Percentiles rank a stretch among this genome's conserved stretches.
Conservation (phyloP, 2,888 invertebrate genomes). For the Rhaphigaster nebulosa region DNA sequence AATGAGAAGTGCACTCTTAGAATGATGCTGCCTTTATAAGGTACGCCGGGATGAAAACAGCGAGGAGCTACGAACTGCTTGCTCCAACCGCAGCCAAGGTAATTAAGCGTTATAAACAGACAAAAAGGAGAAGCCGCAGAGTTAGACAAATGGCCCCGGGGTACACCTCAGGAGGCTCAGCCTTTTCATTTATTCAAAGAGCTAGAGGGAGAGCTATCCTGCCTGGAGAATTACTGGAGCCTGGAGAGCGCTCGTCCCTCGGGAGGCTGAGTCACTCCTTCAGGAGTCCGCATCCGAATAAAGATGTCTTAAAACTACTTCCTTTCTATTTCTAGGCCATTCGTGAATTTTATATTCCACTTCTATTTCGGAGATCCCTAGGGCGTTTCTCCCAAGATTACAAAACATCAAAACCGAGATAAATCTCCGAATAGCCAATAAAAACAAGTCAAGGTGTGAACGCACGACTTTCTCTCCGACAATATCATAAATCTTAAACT, state of each 20-base stretch:
- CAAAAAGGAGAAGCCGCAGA: constrained; percentile 32
- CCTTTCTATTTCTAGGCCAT: neutral
- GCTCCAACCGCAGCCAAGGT: neutral
- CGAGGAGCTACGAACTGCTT: neutral
- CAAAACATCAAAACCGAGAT: constrained; percentile 2
- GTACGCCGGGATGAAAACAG: neutral
- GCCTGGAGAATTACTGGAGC: constrained; percentile 31
- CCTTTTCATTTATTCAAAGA: constrained; percentile 39
- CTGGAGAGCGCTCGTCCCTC: neutral
- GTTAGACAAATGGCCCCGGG: constrained; percentile 24
- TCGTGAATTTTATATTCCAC: neutral
- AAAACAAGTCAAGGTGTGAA: neutral
- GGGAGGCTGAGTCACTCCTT: constrained; percentile 15
- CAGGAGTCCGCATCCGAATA: neutral
- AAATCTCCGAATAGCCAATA: constrained; percentile 2
- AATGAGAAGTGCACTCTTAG: neutral
- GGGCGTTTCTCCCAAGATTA: neutral
- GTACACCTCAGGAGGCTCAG: constrained; percentile 11
- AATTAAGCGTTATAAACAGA: constrained; percentile 40
- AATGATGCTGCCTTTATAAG: neutral
- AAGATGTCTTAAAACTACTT: neutral
- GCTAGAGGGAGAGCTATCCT: constrained; percentile 13
- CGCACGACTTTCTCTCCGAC: neutral
- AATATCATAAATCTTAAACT: constrained; percentile 1
- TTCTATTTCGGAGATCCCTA: neutral